phyloP scores from a whole-genome alignment of 1,140 invertebrate species.

The Zaprionus africanus region DNA sequence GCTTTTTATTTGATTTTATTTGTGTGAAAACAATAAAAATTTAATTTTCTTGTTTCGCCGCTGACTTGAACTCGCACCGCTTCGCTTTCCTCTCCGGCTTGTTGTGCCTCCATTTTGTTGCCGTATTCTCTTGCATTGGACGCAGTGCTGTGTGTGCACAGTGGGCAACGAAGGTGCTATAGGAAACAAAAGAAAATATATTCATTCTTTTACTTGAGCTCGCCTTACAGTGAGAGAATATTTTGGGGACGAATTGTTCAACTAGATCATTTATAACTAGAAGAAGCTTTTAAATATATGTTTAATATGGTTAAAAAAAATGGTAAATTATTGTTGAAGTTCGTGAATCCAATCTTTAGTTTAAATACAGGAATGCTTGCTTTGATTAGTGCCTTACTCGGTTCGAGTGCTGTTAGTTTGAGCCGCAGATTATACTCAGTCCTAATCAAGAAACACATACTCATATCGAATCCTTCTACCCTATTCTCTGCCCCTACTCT shows the following conservation, averaged over 20 bases:
- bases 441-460: no score
- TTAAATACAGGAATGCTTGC: no score
- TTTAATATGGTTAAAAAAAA: no score
- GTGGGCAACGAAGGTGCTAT: slow-evolving; percentile 10
- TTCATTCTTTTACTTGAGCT: slow-evolving; percentile 11
- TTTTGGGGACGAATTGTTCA: not conserved
- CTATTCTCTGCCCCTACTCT: not conserved
- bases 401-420: no score
- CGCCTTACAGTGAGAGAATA: not conserved
- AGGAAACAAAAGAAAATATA: not conserved
- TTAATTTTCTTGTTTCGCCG: slow-evolving; percentile 84
- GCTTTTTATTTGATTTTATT: slow-evolving; percentile 84
- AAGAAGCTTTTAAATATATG: not conserved
- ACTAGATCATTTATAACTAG: not conserved
- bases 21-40: slow-evolving; percentile 84
- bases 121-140: not conserved
- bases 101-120: slow-evolving; percentile 39
- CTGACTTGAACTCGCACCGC: slow-evolving; percentile 61
- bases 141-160: slow-evolving; percentile 21
- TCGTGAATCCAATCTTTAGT: no score
- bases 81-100: slow-evolving; percentile 32
- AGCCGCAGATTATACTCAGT: no score
- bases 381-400: not conserved
- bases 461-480: not conserved
- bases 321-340: no score